Percentiles rank a stretch among this genome's conserved stretches.
Conservation (phyloP, 2,888 invertebrate genomes). For the Autographa pulchrina region DNA sequence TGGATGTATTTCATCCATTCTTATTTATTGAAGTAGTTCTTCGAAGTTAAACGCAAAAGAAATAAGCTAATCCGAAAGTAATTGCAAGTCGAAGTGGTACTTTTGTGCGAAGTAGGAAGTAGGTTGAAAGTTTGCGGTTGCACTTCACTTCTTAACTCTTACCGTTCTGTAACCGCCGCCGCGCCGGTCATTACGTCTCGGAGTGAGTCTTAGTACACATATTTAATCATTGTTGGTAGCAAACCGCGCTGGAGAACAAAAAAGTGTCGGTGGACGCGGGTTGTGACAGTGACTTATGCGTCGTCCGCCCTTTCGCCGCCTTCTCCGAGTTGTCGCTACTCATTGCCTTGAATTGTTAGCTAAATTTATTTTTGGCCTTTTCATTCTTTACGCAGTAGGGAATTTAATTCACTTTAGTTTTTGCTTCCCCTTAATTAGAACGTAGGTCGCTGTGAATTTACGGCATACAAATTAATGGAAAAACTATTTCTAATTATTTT, state of each 20-base stretch:
- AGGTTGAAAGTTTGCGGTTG: slow-evolving; percentile 18
- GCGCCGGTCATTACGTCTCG: slow-evolving; percentile 42
- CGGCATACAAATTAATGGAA: slow-evolving; percentile 15
- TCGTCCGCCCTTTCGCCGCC: slow-evolving; percentile 77
- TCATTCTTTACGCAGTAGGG: slow-evolving; percentile 36
- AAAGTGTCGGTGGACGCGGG: slow-evolving; percentile 76
- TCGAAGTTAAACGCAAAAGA: slow-evolving; percentile 8
- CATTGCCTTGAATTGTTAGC: slow-evolving; percentile 76
- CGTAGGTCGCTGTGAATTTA: slow-evolving; percentile 17
- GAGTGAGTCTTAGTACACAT: slow-evolving; percentile 52
- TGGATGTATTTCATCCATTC: background rate
- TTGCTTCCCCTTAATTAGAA: slow-evolving; percentile 33
- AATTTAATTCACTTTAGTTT: slow-evolving; percentile 37
- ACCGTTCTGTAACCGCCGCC: slow-evolving; percentile 22
- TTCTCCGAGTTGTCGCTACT: slow-evolving; percentile 79
- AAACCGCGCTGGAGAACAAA: slow-evolving; percentile 76
- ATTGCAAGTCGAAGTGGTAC: slow-evolving; percentile 18
- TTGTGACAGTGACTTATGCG: slow-evolving; percentile 86
- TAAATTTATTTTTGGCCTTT: slow-evolving; percentile 66
- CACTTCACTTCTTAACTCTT: slow-evolving; percentile 26
- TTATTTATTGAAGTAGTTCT: background rate
- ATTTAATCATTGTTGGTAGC: slow-evolving; percentile 76
- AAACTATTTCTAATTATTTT: slow-evolving; percentile 21
- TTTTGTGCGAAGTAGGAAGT: slow-evolving; percentile 13
- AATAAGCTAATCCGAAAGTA: slow-evolving; percentile 22